Conservation (phyloP, 2,888 invertebrate genomes). For the Parnassius smintheus region DNA sequence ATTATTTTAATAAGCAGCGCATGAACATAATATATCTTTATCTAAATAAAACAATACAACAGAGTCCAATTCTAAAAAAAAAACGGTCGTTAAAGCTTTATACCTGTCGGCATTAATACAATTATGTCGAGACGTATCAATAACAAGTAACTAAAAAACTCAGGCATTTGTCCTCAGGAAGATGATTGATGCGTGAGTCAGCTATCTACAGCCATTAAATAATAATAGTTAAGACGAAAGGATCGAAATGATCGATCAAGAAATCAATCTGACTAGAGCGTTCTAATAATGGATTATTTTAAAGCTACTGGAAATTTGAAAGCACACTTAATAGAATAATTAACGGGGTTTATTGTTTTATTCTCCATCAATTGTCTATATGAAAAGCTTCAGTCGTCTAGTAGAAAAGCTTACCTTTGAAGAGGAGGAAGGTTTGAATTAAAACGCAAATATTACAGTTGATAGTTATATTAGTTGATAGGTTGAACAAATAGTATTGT, state of each 20-base stretch:
- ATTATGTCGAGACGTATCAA: slow-evolving; percentile 28
- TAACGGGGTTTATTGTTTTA: slow-evolving; percentile 37
- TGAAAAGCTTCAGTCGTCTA: slow-evolving; percentile 2
- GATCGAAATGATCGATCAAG: slow-evolving; percentile 71
- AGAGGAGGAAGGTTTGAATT: background rate
- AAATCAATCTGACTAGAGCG: slow-evolving; percentile 70
- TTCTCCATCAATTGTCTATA: slow-evolving; percentile 22
- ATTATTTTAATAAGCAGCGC: slow-evolving; percentile 16
- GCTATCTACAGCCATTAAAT: slow-evolving; percentile 75
- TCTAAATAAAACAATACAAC: slow-evolving; percentile 6
- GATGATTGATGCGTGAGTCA: slow-evolving; percentile 70
- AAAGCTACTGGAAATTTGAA: slow-evolving; percentile 67
- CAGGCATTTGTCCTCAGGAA: slow-evolving; percentile 65
- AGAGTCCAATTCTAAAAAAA: slow-evolving; percentile 9
- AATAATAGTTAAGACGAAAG: slow-evolving; percentile 73
- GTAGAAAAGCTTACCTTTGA: background rate
- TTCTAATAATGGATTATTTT: slow-evolving; percentile 69
- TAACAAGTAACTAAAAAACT: slow-evolving; percentile 43
- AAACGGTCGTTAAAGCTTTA: slow-evolving; percentile 11
- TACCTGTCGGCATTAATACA: slow-evolving; percentile 20
- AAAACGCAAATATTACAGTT: no score
- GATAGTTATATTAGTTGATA: no score
- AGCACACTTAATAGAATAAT: slow-evolving; percentile 40
- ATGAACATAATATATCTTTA: slow-evolving; percentile 1
- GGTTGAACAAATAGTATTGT: no score